Evolutionary conservation across 2,797 vertebrate genomes (phyloP), one percentile per base, ranked within the genome.

Genomic region (Halcyon leucocephala): DNA sequence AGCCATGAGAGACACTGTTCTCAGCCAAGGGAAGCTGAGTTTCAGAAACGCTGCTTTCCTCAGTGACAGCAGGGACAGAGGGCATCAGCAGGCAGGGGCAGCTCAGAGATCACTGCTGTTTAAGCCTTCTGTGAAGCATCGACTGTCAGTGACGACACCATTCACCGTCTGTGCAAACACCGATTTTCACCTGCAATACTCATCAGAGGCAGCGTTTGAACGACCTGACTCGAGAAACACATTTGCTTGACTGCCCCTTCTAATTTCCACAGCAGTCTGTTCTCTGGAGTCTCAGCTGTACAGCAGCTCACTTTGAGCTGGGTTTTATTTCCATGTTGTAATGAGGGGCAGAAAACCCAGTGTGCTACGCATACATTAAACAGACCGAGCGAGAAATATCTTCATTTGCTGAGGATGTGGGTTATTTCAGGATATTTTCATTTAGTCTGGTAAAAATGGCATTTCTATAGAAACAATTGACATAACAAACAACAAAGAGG

Each of bases 391-490:
- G 1, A 93, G 74, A 95, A 90, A 70, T 61, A 83, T 29, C 65
- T 91, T 79, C 72, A 55, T 86, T 86, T 86, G 62, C 54, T 82
- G 39, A 81, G 95, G 76, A 72, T 58, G 58, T 84, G 42, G 70
- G 21, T 84, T 93, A 73, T 72, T 91, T 95, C 46, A 62, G 94
- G 61, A 29, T 91, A 71, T 72, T 92, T 91, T 87, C 28, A 69
- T 64, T 46, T 79, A 88, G n/a, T 15, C 80, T 76, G 73, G 79
- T 69, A 78, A 88, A 89, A 95, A 74, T 10, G 22, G 25, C 77
- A 95, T 97, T 95, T 93, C 94, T 95, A 88, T 86, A 90, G 94
- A 95, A 94, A 94, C 89, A 94, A 87, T 57, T 71, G 57, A 72
- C 74, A 25, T 54, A 92, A 71, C 33, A 89, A 94, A 83, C 58